Evolutionary conservation across 2,888 invertebrate genomes (phyloP).

Genomic region (Apomyelois bistriatella): DNA sequence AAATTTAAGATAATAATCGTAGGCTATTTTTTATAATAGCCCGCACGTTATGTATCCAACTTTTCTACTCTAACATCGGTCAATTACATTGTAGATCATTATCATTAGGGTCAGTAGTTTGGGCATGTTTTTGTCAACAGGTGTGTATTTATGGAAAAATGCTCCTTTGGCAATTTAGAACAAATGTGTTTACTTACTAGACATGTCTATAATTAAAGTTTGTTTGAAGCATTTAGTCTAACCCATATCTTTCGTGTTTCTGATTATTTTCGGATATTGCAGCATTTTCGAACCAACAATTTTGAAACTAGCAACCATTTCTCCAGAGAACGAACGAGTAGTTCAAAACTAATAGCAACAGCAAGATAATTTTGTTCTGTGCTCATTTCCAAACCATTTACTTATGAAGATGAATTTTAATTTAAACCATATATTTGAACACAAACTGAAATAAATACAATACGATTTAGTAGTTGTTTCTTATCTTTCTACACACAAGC

Average conservation of each 20-base stretch:
- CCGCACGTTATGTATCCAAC: not conserved
- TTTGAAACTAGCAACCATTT: too few relatives aligned
- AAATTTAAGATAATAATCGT: not conserved
- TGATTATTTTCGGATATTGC: too few relatives aligned
- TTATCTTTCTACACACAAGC: constrained; percentile 28
- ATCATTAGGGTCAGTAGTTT: constrained; percentile 8
- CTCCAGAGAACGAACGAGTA: too few relatives aligned
- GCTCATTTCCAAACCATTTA: not conserved
- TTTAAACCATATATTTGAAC: not conserved
- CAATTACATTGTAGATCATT: not conserved
- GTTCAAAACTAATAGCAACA: too few relatives aligned
- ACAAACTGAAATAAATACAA: not conserved
- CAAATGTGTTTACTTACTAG: not conserved
- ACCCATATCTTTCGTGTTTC: not conserved
- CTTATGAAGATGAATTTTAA: not conserved
- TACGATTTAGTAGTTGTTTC: constrained; percentile 8
- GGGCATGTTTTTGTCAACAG: constrained; percentile 7
- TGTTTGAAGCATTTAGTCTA: not conserved
- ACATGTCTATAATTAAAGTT: not conserved
- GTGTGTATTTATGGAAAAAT: not conserved
- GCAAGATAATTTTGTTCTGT: not conserved
- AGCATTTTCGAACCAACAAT: too few relatives aligned
- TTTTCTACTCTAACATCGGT: not conserved
- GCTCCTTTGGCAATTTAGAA: not conserved
- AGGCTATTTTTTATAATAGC: not conserved